Percentiles rank a stretch among this genome's conserved stretches.
phyloP scores from a whole-genome alignment of 2,888 invertebrate species.

The Trachelus troglodyta region DNA sequence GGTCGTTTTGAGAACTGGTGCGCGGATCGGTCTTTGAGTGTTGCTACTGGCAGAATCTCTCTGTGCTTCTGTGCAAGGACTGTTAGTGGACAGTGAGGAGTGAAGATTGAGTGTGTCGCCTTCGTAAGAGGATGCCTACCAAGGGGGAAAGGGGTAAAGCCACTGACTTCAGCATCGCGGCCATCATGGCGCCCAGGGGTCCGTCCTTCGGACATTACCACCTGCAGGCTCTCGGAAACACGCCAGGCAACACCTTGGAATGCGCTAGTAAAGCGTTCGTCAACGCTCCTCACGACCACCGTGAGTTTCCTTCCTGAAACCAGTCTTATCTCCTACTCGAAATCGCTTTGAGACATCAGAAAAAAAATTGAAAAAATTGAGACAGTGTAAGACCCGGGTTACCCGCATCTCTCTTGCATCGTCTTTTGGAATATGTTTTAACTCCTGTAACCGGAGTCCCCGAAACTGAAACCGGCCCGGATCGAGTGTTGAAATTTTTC shows the following conservation, averaged over 20 bases:
- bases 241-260: conserved; percentile 54
- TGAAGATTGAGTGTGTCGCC: conserved; percentile 1
- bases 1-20: not conserved
- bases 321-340: not conserved
- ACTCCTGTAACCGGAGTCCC: not conserved
- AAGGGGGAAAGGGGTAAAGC: conserved; percentile 67
- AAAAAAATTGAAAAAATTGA: not conserved
- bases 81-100: conserved; percentile 2
- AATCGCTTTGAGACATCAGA: not conserved
- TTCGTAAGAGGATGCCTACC: conserved; percentile 62
- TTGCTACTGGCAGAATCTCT: conserved; percentile 1
- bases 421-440: not conserved
- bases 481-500: not conserved
- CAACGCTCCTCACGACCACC: conserved; percentile 52
- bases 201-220: conserved; percentile 65
- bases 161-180: conserved; percentile 80
- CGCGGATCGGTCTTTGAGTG: not conserved
- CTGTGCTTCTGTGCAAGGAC: conserved; percentile 3
- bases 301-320: conserved; percentile 43
- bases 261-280: conserved; percentile 58
- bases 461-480: not conserved
- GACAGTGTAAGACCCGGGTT: not conserved
- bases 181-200: conserved; percentile 73
- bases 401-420: not conserved
- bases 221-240: conserved; percentile 63